phyloP scores from a whole-genome alignment of 92 coral and sea anemone genomes.

The Nematostella vectensis region DNA sequence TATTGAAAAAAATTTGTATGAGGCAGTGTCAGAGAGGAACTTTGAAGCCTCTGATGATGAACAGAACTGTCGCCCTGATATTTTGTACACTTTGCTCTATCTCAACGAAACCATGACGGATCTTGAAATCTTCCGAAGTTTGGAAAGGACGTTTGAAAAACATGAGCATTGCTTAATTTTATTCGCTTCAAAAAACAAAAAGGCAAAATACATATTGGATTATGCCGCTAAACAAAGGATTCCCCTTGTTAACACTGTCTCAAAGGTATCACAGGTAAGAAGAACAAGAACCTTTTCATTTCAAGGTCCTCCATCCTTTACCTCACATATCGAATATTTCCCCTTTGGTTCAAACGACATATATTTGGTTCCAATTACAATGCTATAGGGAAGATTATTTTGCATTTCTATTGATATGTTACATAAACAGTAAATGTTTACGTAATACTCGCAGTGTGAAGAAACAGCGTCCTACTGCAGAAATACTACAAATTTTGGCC shows the following conservation, averaged over 20 bases:
- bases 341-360: too few relatives aligned
- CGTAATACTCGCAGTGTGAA: too few relatives aligned
- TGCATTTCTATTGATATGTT: too few relatives aligned
- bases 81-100: conserved; percentile 4
- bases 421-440: too few relatives aligned
- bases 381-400: background rate
- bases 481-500: too few relatives aligned
- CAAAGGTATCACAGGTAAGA: conserved; percentile 5
- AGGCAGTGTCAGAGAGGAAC: background rate
- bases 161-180: conserved; percentile 10
- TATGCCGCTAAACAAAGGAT: conserved; percentile 15
- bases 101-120: conserved; percentile 15
- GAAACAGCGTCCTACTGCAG: too few relatives aligned
- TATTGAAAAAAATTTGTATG: background rate
- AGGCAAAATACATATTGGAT: conserved; percentile 11
- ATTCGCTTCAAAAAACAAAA: conserved; percentile 9
- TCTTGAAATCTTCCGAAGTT: conserved; percentile 2
- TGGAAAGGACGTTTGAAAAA: background rate
- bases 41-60: background rate
- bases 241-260: conserved; percentile 15
- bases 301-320: too few relatives aligned
- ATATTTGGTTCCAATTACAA: too few relatives aligned
- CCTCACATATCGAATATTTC: too few relatives aligned
- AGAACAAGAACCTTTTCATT: too few relatives aligned
- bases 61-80: conserved; percentile 6